Percentiles rank a stretch among this genome's conserved stretches.
phyloP scores from a whole-genome alignment of 2,888 invertebrate genomes.

The Harpagoxenus sublaevis region DNA sequence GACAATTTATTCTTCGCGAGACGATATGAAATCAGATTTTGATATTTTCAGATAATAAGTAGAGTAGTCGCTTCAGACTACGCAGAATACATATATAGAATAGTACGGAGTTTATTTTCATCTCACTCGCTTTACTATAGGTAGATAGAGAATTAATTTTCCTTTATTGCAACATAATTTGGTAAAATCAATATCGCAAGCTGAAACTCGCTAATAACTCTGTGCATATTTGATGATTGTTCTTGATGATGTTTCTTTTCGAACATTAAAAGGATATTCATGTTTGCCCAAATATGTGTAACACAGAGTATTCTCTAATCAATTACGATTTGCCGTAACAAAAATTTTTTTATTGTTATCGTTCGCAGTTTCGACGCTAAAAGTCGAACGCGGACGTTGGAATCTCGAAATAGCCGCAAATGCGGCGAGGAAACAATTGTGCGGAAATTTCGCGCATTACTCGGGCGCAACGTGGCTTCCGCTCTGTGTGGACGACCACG shows the following conservation, averaged over 20 bases:
- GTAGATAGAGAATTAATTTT: neutral
- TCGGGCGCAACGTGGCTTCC: conserved; percentile 43
- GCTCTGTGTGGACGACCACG: conserved; percentile 26
- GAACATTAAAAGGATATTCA: neutral
- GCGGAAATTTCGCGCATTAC: conserved; percentile 42
- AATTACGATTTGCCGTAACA: neutral
- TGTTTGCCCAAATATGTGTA: neutral
- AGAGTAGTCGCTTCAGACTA: neutral
- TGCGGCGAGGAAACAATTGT: conserved; percentile 45
- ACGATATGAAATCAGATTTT: neutral
- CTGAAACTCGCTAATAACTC: neutral
- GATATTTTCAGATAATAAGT: neutral
- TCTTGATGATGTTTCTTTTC: neutral
- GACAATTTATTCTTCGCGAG: neutral
- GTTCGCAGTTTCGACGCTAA: conserved; percentile 4
- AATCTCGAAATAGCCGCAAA: conserved; percentile 44
- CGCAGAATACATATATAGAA: neutral
- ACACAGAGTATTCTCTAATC: neutral
- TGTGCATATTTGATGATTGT: neutral
- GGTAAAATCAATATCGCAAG: neutral
- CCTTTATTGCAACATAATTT: neutral
- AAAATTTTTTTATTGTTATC: neutral
- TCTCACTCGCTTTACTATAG: neutral
- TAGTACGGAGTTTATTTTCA: neutral
- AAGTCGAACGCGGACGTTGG: conserved; percentile 17